A percentile compares a stretch with the other conserved stretches of the same genome.
Conservation (phyloP, 2,797 vertebrate genomes). For the Tenualosa thibaudeaui region DNA sequence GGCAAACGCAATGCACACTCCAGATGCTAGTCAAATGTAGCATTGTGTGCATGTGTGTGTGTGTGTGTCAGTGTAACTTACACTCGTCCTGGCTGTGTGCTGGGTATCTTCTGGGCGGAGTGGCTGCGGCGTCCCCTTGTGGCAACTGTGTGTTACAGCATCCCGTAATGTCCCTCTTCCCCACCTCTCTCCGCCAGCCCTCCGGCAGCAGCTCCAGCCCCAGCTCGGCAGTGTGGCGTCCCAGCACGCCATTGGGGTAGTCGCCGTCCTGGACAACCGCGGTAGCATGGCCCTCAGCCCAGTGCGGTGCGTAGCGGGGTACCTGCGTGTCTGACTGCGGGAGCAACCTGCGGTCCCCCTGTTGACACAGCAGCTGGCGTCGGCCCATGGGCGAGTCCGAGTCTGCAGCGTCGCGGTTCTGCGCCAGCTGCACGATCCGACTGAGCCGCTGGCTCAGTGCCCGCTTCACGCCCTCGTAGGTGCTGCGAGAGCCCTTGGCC, state of each 20-base stretch:
- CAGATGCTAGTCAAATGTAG: not conserved
- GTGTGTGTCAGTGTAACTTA: constrained; percentile 67
- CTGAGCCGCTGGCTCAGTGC: constrained; percentile 91
- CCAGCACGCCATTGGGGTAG: constrained; percentile 75
- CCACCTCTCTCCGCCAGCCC: constrained; percentile 65
- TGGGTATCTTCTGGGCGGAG: constrained; percentile 50
- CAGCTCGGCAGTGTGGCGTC: constrained; percentile 72
- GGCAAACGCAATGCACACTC: not conserved
- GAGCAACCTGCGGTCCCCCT: constrained; percentile 81
- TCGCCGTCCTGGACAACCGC: constrained; percentile 58
- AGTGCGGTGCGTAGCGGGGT: constrained; percentile 87
- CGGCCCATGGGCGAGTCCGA: constrained; percentile 73
- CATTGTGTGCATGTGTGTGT: too few species aligned
- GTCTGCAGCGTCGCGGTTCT: constrained; percentile 85
- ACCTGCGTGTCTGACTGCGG: constrained; percentile 88
- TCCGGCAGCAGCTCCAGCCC: constrained; percentile 73
- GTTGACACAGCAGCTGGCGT: constrained; percentile 83
- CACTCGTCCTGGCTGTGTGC: constrained; percentile 82
- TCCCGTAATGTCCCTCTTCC: constrained; percentile 28
- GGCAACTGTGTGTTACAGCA: constrained; percentile 67
- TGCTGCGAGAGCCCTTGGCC: constrained; percentile 86
- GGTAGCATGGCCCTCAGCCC: constrained; percentile 69
- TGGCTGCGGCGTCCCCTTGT: constrained; percentile 48
- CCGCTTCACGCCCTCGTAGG: constrained; percentile 92
- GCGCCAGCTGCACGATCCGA: constrained; percentile 93